These are phyloP conservation scores for Geopemphigus sp. DNA, from an alignment of 1,140 invertebrate species.

Conservation along the genomic window DNA sequence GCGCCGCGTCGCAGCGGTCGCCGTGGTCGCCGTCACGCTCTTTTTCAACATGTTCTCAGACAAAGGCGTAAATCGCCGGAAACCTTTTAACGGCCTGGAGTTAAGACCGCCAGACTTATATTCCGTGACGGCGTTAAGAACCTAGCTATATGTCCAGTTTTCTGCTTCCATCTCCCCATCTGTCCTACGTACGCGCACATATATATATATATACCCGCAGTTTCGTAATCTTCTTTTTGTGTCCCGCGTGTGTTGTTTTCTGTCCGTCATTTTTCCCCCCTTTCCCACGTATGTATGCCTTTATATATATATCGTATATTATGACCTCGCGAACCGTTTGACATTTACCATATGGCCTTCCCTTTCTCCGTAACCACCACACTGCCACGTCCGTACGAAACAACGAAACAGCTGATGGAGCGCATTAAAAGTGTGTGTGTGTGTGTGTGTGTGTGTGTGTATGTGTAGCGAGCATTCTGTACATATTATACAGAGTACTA, in stretches of 20 bases:
- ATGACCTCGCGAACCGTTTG: slow-evolving; percentile 18
- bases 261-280: background rate
- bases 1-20: background rate
- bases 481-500: too few species aligned
- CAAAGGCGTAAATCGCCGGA: slow-evolving; percentile 34
- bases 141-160: background rate
- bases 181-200: too few species aligned
- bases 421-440: too few species aligned
- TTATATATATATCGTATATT: too few species aligned
- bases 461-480: too few species aligned
- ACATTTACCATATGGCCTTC: slow-evolving; percentile 20
- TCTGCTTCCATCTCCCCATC: too few species aligned
- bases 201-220: background rate
- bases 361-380: too few species aligned
- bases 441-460: too few species aligned
- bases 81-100: slow-evolving; percentile 48
- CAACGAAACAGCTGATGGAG: background rate
- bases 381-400: background rate
- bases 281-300: background rate
- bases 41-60: background rate
- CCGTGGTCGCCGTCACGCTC: background rate
- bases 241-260: background rate
- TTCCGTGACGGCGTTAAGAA: slow-evolving; percentile 9
- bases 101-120: background rate
- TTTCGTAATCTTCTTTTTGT: slow-evolving; percentile 23